Percentiles rank a stretch among this genome's conserved stretches.
Conservation (phyloP, 2,797 vertebrate genomes). For the Premnoplex brunnescens region DNA sequence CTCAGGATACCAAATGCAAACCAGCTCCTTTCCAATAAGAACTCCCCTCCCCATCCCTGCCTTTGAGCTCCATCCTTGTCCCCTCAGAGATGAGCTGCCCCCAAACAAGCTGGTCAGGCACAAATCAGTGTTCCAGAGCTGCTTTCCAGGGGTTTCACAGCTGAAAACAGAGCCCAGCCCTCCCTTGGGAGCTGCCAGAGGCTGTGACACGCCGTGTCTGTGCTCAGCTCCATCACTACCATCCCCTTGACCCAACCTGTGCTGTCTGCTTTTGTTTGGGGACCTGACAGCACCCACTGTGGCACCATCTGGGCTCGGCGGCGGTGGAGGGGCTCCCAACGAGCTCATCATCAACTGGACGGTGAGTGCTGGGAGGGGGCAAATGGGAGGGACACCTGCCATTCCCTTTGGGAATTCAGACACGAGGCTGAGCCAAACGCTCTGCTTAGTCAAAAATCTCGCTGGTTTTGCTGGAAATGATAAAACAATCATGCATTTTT, state of each 20-base stretch:
- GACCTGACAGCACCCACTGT: slow-evolving; percentile 86
- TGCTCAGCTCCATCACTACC: not conserved
- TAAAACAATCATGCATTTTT: not conserved
- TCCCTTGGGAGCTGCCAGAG: not conserved
- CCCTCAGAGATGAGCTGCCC: rapidly evolving
- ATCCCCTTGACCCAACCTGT: not conserved
- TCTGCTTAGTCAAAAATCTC: not conserved
- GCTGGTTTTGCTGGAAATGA: not conserved
- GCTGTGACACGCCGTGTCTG: rapidly evolving
- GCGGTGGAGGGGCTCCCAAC: slow-evolving; percentile 90
- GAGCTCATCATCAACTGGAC: slow-evolving; percentile 95
- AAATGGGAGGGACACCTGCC: not conserved
- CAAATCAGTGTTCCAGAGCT: not conserved
- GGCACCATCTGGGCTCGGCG: slow-evolving; percentile 92
- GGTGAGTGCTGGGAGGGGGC: slow-evolving; percentile 75
- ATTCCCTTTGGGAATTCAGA: not conserved
- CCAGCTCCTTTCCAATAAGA: not conserved
- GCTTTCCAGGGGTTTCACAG: not conserved
- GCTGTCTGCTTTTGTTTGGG: not conserved
- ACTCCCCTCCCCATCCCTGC: not conserved
- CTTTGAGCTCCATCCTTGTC: not conserved
- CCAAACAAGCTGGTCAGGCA: not conserved
- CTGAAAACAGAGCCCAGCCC: not conserved
- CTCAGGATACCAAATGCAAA: not conserved
- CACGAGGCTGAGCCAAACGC: rapidly evolving